phyloP scores from a whole-genome alignment of 2,888 invertebrate species.

The Leptura quadrifasciata region DNA sequence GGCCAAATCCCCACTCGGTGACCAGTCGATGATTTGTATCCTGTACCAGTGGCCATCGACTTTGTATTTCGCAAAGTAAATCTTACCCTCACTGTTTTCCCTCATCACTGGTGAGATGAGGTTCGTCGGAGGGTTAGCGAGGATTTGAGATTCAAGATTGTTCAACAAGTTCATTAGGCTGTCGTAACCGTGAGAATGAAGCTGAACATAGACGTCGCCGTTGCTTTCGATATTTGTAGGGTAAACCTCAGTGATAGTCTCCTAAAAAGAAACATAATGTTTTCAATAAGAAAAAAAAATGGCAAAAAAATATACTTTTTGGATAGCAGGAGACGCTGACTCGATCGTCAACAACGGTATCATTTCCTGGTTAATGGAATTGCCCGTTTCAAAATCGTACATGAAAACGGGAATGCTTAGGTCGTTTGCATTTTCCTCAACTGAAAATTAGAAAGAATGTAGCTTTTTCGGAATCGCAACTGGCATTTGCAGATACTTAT shows the following conservation, averaged over 20 bases:
- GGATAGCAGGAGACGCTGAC: conserved; percentile 64
- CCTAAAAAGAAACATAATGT: conserved; percentile 60
- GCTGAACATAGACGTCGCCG: conserved; percentile 73
- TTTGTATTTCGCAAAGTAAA: conserved; percentile 75
- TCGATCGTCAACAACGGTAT: conserved; percentile 66
- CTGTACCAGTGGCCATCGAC: conserved; percentile 72
- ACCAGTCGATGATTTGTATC: conserved; percentile 72
- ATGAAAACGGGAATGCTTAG: conserved; percentile 65
- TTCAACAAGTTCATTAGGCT: conserved; percentile 66
- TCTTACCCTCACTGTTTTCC: conserved; percentile 68
- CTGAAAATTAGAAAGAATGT: neutral
- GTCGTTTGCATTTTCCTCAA: conserved; percentile 38
- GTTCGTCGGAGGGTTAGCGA: conserved; percentile 51
- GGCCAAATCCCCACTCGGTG: conserved; percentile 70
- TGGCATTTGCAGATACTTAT: conserved; percentile 61
- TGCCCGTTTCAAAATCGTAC: conserved; percentile 65
- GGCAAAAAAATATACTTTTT: conserved; percentile 51
- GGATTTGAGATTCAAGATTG: conserved; percentile 62
- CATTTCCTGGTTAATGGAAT: conserved; percentile 67
- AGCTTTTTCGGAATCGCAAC: neutral
- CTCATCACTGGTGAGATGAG: conserved; percentile 57
- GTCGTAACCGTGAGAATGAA: conserved; percentile 68
- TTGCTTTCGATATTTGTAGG: conserved; percentile 71
- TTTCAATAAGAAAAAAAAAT: too few relatives aligned
- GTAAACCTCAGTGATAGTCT: conserved; percentile 68